Evolutionary conservation across 1,140 invertebrate genomes (phyloP), one percentile per base, ranked within the genome.

Genomic region (Hirudo medicinalis): DNA sequence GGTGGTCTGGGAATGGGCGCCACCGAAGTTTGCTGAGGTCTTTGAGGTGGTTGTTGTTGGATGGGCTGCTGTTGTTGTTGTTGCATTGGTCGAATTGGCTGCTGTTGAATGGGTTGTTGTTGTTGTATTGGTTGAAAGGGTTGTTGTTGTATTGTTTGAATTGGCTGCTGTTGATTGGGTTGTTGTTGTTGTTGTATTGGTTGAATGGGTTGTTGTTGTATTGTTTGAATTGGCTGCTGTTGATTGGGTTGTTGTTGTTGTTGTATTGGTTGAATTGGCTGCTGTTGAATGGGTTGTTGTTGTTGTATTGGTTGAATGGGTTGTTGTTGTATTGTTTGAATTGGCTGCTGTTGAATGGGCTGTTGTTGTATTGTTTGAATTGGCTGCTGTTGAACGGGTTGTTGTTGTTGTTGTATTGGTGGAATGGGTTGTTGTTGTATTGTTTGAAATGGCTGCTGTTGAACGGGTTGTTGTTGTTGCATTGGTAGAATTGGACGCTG

Each of bases 341-440:
- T 22, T 19, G 57, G 22, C 19, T 63, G 57, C 13, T 49, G 43
- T 49, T 49, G 43, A 11, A 27, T 60, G 4, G 55, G 55, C 17
- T 63, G 22, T 63, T 63, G 57, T 11, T 13, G 20, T 63, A 9
- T 63, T 63, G 22, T 63, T 63, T n/a, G n/a, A n/a, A n/a, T n/a
- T n/a, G n/a, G 57, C 1, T 13, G 20, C 17, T 63, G 57, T 63
- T 63, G 55, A 8, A 22, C n/a, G n/a, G 55, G 29, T 13, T 32
- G 9, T 63, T 63, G 57, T 63, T 63, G 57, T 63, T n/a, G 57
- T 57, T 57, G 54, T 57, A n/a, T n/a, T n/a, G n/a, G n/a, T n/a
- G n/a, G n/a, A 22, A 27, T 27, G 55, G 6, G 57, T 32, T 63
- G 57, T 63, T 25, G 22, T 63, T 63, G 57, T n/a, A 6, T 19